Conservation (phyloP, 2,797 vertebrate species). For the Lithobates pipiens region DNA sequence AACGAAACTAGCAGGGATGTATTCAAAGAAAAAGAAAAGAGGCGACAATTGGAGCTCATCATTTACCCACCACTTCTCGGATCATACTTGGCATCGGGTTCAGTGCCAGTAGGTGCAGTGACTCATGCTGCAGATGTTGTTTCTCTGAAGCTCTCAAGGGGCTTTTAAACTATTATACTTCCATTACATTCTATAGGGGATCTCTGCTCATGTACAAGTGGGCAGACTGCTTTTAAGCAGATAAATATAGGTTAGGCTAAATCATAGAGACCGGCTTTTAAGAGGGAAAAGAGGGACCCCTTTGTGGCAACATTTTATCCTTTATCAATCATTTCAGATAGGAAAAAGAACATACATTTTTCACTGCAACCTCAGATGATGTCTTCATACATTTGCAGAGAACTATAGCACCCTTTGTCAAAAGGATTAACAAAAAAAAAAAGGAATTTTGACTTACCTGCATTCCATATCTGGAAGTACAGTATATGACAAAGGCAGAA, state of each 20-base stretch:
- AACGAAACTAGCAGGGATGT: constrained; percentile 7
- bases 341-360: too few relatives aligned
- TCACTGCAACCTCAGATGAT: too few relatives aligned
- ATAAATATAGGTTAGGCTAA: not conserved
- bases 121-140: constrained; percentile 34
- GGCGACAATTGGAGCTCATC: constrained; percentile 1
- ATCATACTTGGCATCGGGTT: not conserved
- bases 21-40: constrained; percentile 11
- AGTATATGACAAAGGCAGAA: too few relatives aligned
- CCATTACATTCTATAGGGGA: constrained; percentile 3
- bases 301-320: too few relatives aligned
- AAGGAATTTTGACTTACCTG: too few relatives aligned
- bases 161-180: constrained; percentile 9
- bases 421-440: too few relatives aligned
- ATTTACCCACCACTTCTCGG: constrained; percentile 17
- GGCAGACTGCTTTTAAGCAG: not conserved
- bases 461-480: too few relatives aligned
- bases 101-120: constrained; percentile 4
- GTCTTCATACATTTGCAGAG: too few relatives aligned
- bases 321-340: too few relatives aligned
- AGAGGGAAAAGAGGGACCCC: too few relatives aligned
- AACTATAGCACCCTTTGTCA: too few relatives aligned
- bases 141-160: constrained; percentile 12
- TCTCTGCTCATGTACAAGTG: not conserved
- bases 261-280: not conserved